Conservation (phyloP, 1,140 invertebrate species). For the Linepithema humile region DNA sequence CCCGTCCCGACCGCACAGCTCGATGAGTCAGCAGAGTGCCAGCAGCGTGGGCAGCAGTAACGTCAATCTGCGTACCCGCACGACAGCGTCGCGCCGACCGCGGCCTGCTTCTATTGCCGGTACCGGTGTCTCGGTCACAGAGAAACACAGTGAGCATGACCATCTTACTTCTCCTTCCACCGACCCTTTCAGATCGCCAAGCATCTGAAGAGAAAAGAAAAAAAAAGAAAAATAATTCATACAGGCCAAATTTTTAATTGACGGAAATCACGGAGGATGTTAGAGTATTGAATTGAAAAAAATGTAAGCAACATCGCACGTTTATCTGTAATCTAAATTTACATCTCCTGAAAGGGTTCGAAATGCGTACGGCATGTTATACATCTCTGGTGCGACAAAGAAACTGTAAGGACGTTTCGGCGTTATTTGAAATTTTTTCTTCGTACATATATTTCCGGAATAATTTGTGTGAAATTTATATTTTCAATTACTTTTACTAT, state of each 20-base stretch:
- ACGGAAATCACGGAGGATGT: background rate
- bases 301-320: background rate
- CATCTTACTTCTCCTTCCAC: constrained; percentile 55
- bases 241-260: background rate
- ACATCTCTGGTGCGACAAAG: background rate
- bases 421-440: background rate
- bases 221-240: background rate
- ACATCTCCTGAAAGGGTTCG: background rate
- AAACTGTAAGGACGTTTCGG: background rate
- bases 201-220: background rate
- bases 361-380: background rate
- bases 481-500: constrained; percentile 44
- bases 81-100: constrained; percentile 87
- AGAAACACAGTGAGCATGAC: constrained; percentile 84
- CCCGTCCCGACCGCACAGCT: constrained; percentile 92
- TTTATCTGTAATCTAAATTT: background rate
- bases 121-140: constrained; percentile 89
- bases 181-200: background rate
- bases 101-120: constrained; percentile 94
- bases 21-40: constrained; percentile 89
- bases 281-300: background rate
- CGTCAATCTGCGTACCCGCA: constrained; percentile 85
- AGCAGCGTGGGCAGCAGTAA: constrained; percentile 85
- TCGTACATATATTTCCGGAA: constrained; percentile 6
- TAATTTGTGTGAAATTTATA: constrained; percentile 38